A percentile compares a stretch with the other conserved stretches of the same genome.
Evolutionary conservation across 2,113 vertebrate species (phyloP).

Genomic region (Cottus gobio): DNA sequence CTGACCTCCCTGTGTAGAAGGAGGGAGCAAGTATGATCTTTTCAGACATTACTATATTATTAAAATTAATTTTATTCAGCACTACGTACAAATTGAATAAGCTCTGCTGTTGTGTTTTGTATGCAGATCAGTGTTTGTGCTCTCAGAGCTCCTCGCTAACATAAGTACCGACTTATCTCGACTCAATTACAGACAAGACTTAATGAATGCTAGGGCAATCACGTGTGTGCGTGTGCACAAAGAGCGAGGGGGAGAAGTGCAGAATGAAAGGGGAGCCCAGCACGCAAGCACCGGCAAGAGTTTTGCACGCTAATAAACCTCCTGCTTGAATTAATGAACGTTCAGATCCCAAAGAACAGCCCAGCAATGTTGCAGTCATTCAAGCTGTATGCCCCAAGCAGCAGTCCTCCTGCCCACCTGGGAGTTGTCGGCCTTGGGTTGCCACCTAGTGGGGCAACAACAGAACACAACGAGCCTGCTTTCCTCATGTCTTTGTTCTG

Average conservation of each 20-base stretch:
- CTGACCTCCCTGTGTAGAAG: not conserved
- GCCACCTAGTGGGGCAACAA: conserved; percentile 64
- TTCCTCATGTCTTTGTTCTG: not conserved
- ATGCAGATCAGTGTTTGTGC: conserved; percentile 54
- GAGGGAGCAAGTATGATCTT: not conserved
- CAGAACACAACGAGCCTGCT: not conserved
- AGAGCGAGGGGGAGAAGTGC: not conserved
- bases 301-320: conserved; percentile 59
- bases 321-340: conserved; percentile 62
- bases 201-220: conserved; percentile 68
- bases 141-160: conserved; percentile 61
- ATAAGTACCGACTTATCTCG: conserved; percentile 72
- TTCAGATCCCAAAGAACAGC: conserved; percentile 50
- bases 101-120: not conserved
- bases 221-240: not conserved
- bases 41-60: not conserved
- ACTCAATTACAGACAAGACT: conserved; percentile 77
- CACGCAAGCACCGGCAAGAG: conserved; percentile 40
- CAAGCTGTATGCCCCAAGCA: not conserved
- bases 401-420: not conserved
- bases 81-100: not conserved
- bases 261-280: conserved; percentile 8
- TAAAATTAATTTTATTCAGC: not conserved
- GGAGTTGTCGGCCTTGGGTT: not conserved
- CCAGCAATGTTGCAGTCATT: conserved; percentile 16